Base-by-base conservation (phyloP, 1,140 invertebrate genomes). In the Muscidifurax raptorellus region DNA sequence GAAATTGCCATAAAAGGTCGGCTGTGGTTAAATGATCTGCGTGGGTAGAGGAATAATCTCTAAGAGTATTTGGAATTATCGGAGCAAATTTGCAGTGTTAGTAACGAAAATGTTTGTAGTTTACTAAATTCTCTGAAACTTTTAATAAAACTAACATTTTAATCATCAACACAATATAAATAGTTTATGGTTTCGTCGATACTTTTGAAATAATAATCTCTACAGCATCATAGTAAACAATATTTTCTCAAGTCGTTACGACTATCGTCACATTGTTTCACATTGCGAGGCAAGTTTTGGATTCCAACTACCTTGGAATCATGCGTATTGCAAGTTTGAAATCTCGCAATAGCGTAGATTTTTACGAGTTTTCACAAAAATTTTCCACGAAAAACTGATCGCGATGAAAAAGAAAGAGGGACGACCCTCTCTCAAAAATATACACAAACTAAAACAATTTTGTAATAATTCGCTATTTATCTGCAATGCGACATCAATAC, bases 301-400 rank as follows among this genome's bases (percentile, higher is more conserved):
- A 22, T 22, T 22, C 2, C 52, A n/a, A 7, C 6, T 5, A n/a
- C 22, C 4, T 59, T 59, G 52, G 3, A 59, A 7, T 22, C 6
- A 7, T 6, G 15, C 9, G 28, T 18, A 30, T 27, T 69, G 22
- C 9, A 30, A 28, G 25, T 28, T 69, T 27, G 27, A 30, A 30
- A 10, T 69, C 66, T 3, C 30, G 36, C 27, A 69, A 27, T 9
- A 69, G 22, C 72, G 18, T 10, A n/a, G 66, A 69, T 80, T 52
- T 71, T 80, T 44, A 80, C 66, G 28, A 80, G 22, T 80, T 69
- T 36, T 10, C 28, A 28, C 36, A 32, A 69, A 80, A 80, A 81
- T 27, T 15, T 28, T 72, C 32, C 69, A 22, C 69, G 27, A 28
- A 72, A 72, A 28, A 4, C 13, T n/a, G 12, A 67, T 25, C 30